Evolutionary conservation across 2,888 invertebrate species (phyloP).

Genomic region (Stegophylla sp.): DNA sequence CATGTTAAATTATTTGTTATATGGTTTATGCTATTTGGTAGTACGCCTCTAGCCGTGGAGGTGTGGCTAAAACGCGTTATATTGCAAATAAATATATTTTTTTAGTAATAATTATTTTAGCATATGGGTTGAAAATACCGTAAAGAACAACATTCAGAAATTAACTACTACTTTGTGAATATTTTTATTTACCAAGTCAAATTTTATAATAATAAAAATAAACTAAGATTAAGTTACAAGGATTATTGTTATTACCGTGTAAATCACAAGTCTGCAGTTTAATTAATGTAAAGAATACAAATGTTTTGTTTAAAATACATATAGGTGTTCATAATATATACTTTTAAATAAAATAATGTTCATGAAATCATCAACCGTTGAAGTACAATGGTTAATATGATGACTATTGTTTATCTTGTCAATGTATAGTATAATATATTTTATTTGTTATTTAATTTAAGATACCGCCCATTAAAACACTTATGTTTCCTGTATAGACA

Average conservation of each 20-base stretch:
- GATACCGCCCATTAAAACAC: neutral
- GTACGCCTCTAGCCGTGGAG: slow-evolving; percentile 22
- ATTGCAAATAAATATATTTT: slow-evolving; percentile 46
- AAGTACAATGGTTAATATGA: neutral
- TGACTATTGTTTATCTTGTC: neutral
- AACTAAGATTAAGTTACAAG: slow-evolving; percentile 2
- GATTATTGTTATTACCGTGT: neutral
- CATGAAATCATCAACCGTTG: neutral
- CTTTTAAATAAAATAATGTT: neutral
- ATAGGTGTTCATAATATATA: neutral
- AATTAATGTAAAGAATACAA: neutral
- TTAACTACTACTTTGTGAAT: slow-evolving; percentile 58
- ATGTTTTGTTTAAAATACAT: slow-evolving; percentile 8
- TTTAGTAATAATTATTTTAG: slow-evolving; percentile 52
- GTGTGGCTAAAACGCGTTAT: slow-evolving; percentile 9
- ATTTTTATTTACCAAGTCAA: slow-evolving; percentile 39
- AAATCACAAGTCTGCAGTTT: neutral
- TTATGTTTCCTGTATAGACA: slow-evolving; percentile 21
- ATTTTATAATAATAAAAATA: slow-evolving; percentile 39
- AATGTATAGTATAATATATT: neutral
- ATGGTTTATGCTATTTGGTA: slow-evolving; percentile 48
- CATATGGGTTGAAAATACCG: slow-evolving; percentile 29
- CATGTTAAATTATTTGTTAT: slow-evolving; percentile 50
- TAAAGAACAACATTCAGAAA: slow-evolving; percentile 57
- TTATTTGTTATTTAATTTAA: slow-evolving; percentile 27